Evolutionary conservation across 2,113 vertebrate genomes (phyloP).

Genomic region (Burhinus oedicnemus): DNA sequence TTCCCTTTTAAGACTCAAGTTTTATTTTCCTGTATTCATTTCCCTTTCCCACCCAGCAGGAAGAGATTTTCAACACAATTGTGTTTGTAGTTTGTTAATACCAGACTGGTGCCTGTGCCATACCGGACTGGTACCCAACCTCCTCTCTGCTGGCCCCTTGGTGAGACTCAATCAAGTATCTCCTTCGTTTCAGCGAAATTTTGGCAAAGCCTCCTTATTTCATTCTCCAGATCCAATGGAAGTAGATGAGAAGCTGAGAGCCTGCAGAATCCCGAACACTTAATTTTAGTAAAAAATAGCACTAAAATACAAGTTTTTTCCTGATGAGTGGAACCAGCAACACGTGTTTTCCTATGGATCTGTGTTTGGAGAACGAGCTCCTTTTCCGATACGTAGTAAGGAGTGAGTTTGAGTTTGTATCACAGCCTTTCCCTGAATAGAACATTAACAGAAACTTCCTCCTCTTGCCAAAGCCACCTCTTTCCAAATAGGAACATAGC

Average conservation of each 20-base stretch:
- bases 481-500: not conserved
- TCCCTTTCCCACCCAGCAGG: slow-evolving; percentile 15
- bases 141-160: not conserved
- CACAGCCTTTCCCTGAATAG: not conserved
- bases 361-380: not conserved
- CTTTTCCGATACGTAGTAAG: not conserved
- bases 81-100: not conserved
- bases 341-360: not conserved
- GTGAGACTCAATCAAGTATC: not conserved
- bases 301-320: not conserved
- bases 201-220: not conserved
- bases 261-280: not conserved
- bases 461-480: not conserved
- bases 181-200: not conserved
- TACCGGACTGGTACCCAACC: not conserved
- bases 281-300: not conserved
- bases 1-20: not conserved
- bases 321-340: not conserved
- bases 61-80: not conserved
- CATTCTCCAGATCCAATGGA: not conserved
- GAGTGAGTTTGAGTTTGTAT: not conserved
- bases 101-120: not conserved
- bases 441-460: slow-evolving; percentile 3
- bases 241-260: not conserved
- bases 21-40: slow-evolving; percentile 23